phyloP scores from a whole-genome alignment of 1,140 invertebrate species.

The Drosophila aff. region DNA sequence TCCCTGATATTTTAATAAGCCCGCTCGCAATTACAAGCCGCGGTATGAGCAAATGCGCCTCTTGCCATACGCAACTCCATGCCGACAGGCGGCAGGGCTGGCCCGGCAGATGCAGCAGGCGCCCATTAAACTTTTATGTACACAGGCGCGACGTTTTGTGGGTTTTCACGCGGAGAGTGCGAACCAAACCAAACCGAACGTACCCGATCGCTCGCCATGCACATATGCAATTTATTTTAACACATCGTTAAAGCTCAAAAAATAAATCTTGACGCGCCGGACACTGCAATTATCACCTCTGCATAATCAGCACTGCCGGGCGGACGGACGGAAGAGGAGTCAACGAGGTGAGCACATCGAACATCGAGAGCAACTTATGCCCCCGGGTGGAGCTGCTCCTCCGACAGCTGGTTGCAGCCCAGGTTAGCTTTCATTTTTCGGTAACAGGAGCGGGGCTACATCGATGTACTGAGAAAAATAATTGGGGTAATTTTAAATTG shows the following conservation, averaged over 20 bases:
- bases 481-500: background rate
- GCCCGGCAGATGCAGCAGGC: constrained; percentile 37
- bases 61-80: constrained; percentile 2
- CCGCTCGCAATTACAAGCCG: constrained; percentile 57
- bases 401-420: constrained; percentile 52
- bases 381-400: constrained; percentile 53
- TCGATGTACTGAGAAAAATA: constrained; percentile 4
- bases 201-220: constrained; percentile 14
- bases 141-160: constrained; percentile 80
- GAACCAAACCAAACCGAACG: background rate
- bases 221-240: constrained; percentile 83
- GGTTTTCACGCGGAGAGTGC: constrained; percentile 49
- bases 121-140: constrained; percentile 75
- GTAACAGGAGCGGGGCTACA: constrained; percentile 19
- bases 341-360: constrained; percentile 60
- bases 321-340: constrained; percentile 18
- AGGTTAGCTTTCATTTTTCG: constrained; percentile 56
- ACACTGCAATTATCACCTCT: constrained; percentile 84
- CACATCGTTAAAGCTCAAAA: constrained; percentile 83
- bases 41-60: constrained; percentile 6
- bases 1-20: constrained; percentile 75
- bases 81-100: background rate
- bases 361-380: constrained; percentile 80
- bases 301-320: constrained; percentile 71
- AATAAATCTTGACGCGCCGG: constrained; percentile 82